Evolutionary conservation across 2,797 vertebrate genomes (phyloP), one percentile per base, ranked within the genome.

Genomic region (Vireo griseus): DNA sequence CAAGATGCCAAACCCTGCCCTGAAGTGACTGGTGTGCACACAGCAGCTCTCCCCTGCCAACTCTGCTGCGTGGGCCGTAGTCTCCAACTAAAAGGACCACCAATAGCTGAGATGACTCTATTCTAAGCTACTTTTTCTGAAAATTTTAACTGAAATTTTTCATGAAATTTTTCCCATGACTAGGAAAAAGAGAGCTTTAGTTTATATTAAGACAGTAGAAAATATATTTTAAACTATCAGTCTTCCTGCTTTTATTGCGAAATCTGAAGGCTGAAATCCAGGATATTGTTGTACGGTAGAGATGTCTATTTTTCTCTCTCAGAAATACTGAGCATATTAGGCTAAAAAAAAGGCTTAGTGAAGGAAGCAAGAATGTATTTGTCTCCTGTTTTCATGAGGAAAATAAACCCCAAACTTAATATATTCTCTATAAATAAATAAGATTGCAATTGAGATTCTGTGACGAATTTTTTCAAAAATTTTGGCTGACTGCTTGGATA

Each of bases 351-450:
- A 42, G 4, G 6, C 10, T 57, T 65, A 47, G 13, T 45, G 28
- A 51, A 68, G 42, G 28, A 93, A 84, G 12, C 4, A 58, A 15
- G 11, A 33, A 7, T 31, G 24, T 48, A 73, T 48, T 28, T 85
- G 20, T 39, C 40, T 91, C 24, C 24, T 45, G 8, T 50, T 48
- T 87, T 61, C 22, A 52, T 6, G 10, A 81, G 16, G 3, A 9
- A 76, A 69, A 76, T 13, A 28, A 0, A 0, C 1, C 5, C 9
- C 16, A 50, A 39, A 67, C 10, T 44, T 66, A n/a, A 51, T 25
- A 8, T 31, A 57, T n/a, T 42, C 29, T 75, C 20, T 39, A 9
- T 29, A 82, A 92, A 76, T 42, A 88, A 81, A 13, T 75, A 75
- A 63, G 21, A 63, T 14, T 52, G 9, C 7, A 13, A 8, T 31